Percentiles rank a stretch among this genome's conserved stretches.
Conservation (phyloP, 2,797 vertebrate genomes). For the Enteromius thamalakanensis region DNA sequence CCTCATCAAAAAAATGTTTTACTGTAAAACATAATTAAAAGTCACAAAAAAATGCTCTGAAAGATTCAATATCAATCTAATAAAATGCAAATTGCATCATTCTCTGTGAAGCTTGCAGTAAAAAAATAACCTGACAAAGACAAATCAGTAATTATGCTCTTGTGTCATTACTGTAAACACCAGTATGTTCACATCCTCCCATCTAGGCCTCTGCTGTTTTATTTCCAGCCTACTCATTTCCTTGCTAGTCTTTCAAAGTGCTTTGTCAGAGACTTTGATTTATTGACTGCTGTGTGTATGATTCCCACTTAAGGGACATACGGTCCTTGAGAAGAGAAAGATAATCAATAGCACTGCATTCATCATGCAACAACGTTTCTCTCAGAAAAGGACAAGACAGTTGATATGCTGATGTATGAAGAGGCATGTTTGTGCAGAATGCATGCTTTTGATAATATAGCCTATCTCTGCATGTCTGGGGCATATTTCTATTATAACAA, state of each 20-base stretch:
- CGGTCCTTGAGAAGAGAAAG: neutral
- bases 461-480: neutral
- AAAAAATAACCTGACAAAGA: neutral
- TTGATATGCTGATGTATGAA: neutral
- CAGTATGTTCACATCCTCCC: neutral
- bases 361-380: neutral
- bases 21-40: constrained; percentile 13
- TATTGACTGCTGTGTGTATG: constrained; percentile 3
- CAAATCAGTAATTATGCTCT: neutral
- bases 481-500: neutral
- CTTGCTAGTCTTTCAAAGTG: neutral
- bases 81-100: neutral
- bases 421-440: neutral
- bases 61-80: neutral
- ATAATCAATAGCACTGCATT: neutral
- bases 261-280: constrained; percentile 29
- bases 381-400: neutral
- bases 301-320: neutral
- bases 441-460: neutral
- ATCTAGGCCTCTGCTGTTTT: neutral
- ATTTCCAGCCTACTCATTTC: constrained; percentile 3
- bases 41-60: neutral
- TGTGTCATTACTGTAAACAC: constrained; percentile 14
- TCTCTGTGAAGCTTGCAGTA: neutral
- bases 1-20: neutral